Evolutionary conservation across 2,113 vertebrate genomes (phyloP).

Genomic region (Paratilapia polleni): DNA sequence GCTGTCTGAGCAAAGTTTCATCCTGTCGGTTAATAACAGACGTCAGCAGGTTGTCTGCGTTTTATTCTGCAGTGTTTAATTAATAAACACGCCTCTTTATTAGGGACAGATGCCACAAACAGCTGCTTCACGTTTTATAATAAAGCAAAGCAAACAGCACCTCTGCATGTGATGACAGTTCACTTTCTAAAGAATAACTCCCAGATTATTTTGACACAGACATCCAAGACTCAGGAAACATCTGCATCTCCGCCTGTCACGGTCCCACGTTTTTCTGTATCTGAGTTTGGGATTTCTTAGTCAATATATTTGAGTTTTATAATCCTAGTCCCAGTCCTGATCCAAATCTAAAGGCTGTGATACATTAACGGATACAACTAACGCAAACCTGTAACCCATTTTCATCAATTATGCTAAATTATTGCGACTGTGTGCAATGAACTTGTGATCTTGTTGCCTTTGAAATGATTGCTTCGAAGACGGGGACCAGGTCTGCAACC

Average conservation of each 20-base stretch:
- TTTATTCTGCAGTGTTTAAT: background rate
- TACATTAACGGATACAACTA: no score
- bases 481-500: background rate
- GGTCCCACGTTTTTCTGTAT: no score
- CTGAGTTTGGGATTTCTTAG: no score
- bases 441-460: background rate
- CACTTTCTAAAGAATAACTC: background rate
- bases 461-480: background rate
- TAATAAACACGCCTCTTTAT: background rate
- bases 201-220: no score
- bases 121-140: background rate
- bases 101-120: background rate
- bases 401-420: no score
- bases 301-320: no score
- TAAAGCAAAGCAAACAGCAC: background rate
- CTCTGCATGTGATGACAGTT: background rate
- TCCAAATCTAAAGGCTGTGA: no score
- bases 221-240: no score
- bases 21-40: background rate
- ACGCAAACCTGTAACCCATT: no score
- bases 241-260: background rate
- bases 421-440: no score
- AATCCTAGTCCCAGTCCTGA: no score
- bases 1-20: no score
- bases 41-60: background rate